Conservation (phyloP, 2,113 vertebrate species). For the Hyperoodon ampullatus region DNA sequence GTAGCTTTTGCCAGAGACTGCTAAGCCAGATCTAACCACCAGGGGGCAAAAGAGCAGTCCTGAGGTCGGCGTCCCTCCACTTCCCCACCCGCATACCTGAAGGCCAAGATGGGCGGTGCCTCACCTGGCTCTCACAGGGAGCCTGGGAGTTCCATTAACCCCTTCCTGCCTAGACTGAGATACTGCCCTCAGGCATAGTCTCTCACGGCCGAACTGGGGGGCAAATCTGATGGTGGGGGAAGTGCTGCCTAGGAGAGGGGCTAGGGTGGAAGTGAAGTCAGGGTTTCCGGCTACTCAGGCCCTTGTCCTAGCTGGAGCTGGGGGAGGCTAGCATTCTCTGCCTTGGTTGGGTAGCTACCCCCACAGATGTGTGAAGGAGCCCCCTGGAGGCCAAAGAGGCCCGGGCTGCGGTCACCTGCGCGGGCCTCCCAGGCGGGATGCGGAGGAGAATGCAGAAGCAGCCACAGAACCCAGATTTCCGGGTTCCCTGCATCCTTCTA, state of each 20-base stretch:
- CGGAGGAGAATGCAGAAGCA: background rate
- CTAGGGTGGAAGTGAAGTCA: background rate
- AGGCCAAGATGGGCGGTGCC: conserved; percentile 60
- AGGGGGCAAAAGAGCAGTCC: conserved; percentile 65
- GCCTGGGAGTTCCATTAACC: conserved; percentile 53
- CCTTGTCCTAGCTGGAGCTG: background rate
- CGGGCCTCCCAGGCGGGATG: background rate
- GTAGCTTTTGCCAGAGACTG: background rate
- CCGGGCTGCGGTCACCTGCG: background rate
- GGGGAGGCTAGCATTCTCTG: background rate
- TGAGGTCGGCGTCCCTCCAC: background rate
- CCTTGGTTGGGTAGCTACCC: background rate
- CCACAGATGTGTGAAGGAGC: background rate
- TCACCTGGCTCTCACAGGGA: conserved; percentile 45
- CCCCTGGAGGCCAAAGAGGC: background rate
- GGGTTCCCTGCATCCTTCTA: background rate
- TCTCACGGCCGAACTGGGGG: background rate
- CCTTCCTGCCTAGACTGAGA: background rate
- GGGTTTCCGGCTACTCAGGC: background rate
- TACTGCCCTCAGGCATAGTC: background rate
- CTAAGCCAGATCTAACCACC: conserved; percentile 56
- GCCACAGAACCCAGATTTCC: conserved; percentile 47
- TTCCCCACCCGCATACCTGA: conserved; percentile 23
- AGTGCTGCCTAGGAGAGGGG: background rate
- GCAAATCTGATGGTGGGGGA: background rate